Evolutionary conservation across 2,888 invertebrate genomes (phyloP).

Genomic region (Omphaloscelis lunosa): DNA sequence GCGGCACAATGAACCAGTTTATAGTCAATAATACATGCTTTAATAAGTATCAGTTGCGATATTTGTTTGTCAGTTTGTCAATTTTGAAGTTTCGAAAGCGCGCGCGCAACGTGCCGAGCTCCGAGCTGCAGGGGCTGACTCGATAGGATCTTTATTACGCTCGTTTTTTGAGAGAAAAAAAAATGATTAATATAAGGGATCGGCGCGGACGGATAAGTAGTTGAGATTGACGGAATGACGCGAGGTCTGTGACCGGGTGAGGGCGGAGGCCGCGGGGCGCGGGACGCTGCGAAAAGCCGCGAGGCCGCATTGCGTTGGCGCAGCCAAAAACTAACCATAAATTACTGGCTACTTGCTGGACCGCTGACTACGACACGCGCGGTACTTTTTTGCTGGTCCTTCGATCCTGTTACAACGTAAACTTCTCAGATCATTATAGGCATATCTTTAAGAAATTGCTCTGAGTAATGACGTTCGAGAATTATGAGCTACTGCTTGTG

Average conservation of each 20-base stretch:
- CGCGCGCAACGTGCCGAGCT: conserved; percentile 66
- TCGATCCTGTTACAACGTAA: conserved; percentile 88
- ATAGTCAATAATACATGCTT: conserved; percentile 85
- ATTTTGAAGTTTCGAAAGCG: conserved; percentile 85
- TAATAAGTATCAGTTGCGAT: conserved; percentile 87
- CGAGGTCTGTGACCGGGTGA: conserved; percentile 88
- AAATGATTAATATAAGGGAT: conserved; percentile 89
- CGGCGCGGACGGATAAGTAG: conserved; percentile 89
- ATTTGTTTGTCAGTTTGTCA: conserved; percentile 88
- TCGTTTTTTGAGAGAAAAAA: conserved; percentile 81
- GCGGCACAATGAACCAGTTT: conserved; percentile 88
- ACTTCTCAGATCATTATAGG: conserved; percentile 86
- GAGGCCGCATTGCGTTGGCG: conserved; percentile 88
- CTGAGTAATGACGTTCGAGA: conserved; percentile 84
- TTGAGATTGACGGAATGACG: conserved; percentile 88
- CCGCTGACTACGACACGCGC: conserved; percentile 87
- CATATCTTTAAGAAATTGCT: conserved; percentile 85
- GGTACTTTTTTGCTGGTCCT: conserved; percentile 81
- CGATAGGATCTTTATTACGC: conserved; percentile 87
- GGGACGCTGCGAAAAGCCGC: conserved; percentile 85
- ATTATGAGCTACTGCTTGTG: conserved; percentile 77
- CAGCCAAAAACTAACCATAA: conserved; percentile 91
- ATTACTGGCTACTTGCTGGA: conserved; percentile 89
- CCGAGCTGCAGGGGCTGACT: conserved; percentile 76
- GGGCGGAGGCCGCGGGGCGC: conserved; percentile 67